These are phyloP conservation scores for Trachelus iudaicus DNA, from an alignment of 2,888 invertebrate species.

Conservation along the genomic window DNA sequence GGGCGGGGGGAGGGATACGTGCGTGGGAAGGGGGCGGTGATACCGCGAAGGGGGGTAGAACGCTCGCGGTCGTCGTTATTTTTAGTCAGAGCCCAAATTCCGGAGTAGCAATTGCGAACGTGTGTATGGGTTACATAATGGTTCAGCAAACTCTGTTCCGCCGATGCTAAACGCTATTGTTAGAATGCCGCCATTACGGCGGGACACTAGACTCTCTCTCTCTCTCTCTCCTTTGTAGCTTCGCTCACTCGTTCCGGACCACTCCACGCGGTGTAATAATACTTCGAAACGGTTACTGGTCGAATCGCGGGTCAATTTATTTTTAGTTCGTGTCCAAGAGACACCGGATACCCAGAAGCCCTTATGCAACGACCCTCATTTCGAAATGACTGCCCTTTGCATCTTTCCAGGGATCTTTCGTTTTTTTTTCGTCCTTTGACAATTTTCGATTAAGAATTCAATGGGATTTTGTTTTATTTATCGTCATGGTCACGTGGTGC, in stretches of 20 bases:
- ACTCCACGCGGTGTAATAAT: slow-evolving; percentile 54
- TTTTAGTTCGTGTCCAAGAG: slow-evolving; percentile 46
- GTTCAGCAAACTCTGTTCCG: slow-evolving; percentile 59
- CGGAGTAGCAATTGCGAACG: slow-evolving; percentile 38
- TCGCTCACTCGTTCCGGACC: background rate
- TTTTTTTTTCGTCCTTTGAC: no score
- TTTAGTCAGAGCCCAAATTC: slow-evolving; percentile 18
- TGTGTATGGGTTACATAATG: slow-evolving; percentile 42
- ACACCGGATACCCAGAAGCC: slow-evolving; percentile 21
- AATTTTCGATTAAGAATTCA: no score
- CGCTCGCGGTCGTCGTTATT: slow-evolving; percentile 7
- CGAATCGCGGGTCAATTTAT: slow-evolving; percentile 61
- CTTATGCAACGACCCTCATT: no score
- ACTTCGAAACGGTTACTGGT: slow-evolving; percentile 58
- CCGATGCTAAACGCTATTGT: slow-evolving; percentile 41
- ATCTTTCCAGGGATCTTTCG: no score
- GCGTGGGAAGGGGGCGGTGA: no score
- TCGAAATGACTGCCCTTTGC: no score
- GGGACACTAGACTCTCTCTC: background rate
- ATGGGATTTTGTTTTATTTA: no score
- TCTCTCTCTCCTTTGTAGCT: background rate
- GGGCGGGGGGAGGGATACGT: no score
- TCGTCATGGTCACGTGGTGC: no score
- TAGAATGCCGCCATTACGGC: slow-evolving; percentile 27
- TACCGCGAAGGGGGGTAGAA: no score